Evolutionary conservation across 2,113 vertebrate species (phyloP).

Genomic region (Brachyistius frenatus): DNA sequence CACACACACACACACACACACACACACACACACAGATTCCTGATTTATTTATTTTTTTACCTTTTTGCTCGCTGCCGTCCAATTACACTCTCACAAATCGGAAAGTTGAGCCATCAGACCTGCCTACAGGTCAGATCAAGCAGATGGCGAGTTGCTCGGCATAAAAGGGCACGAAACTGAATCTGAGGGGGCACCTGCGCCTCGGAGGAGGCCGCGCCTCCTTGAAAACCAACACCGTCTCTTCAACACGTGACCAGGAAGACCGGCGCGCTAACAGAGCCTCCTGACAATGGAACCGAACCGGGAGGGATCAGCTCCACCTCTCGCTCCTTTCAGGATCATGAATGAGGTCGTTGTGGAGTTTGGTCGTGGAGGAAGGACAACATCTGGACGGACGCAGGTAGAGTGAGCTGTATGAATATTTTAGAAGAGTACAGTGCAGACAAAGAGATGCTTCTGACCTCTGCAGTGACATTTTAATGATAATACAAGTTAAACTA

Average conservation of each 20-base stretch:
- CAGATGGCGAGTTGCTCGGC: constrained; percentile 75
- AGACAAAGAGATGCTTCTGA: too few species aligned
- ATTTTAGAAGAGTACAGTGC: too few species aligned
- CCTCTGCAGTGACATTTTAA: too few species aligned
- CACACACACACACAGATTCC: background rate
- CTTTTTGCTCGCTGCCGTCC: background rate
- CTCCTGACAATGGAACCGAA: constrained; percentile 56
- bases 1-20: too few species aligned
- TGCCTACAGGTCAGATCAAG: constrained; percentile 59
- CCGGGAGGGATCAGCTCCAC: constrained; percentile 46
- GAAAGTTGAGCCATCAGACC: constrained; percentile 53
- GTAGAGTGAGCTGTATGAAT: constrained; percentile 9
- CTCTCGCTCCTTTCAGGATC: constrained; percentile 19
- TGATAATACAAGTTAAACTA: too few species aligned
- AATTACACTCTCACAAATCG: constrained; percentile 41
- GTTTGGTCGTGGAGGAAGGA: constrained; percentile 38
- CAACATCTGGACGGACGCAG: constrained; percentile 58
- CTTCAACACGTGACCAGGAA: constrained; percentile 66
- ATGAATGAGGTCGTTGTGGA: constrained; percentile 72
- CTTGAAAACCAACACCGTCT: constrained; percentile 68
- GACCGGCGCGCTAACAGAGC: constrained; percentile 59
- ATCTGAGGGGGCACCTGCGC: constrained; percentile 74
- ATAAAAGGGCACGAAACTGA: constrained; percentile 75
- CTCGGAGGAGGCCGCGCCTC: constrained; percentile 39
- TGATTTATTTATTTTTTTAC: background rate